These are phyloP conservation scores for Neria commutata DNA, from an alignment of 2,888 invertebrate genomes.

Conservation along the genomic window DNA sequence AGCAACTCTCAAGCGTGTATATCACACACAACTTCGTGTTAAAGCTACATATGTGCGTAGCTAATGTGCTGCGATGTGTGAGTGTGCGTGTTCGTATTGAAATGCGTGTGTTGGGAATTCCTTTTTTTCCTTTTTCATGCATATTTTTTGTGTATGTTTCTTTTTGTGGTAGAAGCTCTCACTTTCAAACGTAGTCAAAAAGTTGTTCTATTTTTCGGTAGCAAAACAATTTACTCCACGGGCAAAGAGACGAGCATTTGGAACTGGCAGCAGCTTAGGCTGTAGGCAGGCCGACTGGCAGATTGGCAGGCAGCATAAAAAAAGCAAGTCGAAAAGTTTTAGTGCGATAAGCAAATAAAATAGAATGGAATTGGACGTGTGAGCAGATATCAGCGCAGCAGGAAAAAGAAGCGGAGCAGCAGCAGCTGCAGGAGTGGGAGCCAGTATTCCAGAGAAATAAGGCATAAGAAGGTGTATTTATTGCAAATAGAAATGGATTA, in stretches of 20 bases:
- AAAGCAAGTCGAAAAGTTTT: constrained; percentile 21
- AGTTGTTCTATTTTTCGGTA: neutral
- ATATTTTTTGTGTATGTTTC: neutral
- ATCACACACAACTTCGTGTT: neutral
- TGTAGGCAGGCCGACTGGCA: neutral
- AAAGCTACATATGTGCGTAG: neutral
- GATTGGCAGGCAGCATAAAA: neutral
- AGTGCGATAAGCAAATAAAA: constrained; percentile 33
- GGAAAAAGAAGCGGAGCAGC: neutral
- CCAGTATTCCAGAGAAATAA: neutral
- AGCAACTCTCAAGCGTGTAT: neutral
- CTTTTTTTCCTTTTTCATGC: neutral
- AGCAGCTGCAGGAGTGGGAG: neutral
- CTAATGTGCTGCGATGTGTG: neutral
- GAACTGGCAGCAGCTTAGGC: constrained; percentile 22
- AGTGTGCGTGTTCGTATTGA: neutral
- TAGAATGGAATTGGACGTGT: constrained; percentile 39
- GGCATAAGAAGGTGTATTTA: constrained; percentile 44
- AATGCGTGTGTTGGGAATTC: constrained; percentile 13
- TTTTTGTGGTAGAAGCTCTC: neutral
- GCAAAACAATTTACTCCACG: neutral
- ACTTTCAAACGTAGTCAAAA: neutral
- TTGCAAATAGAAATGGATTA: constrained; percentile 51
- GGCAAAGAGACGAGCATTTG: neutral
- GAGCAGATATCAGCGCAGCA: neutral